Evolutionary conservation across 2,113 vertebrate genomes (phyloP).

Genomic region (Hipposideros armiger): DNA sequence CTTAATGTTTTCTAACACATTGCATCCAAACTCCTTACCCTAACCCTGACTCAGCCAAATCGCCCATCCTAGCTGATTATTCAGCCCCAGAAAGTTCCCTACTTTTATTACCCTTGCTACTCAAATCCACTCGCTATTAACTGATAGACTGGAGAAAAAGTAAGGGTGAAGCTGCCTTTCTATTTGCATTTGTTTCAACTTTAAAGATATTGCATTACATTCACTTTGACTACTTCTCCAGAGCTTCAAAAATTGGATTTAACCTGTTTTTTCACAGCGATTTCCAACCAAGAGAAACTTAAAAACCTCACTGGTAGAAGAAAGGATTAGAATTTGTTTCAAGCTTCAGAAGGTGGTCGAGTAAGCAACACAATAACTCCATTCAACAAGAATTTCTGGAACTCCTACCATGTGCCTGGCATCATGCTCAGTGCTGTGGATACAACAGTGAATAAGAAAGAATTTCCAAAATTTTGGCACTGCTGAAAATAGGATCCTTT

Average conservation of each 20-base stretch:
- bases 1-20: neutral
- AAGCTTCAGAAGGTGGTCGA: constrained; percentile 37
- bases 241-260: constrained; percentile 24
- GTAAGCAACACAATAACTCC: constrained; percentile 26
- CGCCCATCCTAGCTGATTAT: neutral
- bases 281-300: constrained; percentile 31
- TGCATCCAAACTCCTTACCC: neutral
- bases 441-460: constrained; percentile 16
- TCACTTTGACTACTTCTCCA: neutral
- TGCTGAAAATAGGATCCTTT: neutral
- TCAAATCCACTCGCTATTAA: neutral
- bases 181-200: neutral
- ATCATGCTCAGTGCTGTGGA: neutral
- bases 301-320: neutral
- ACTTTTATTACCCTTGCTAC: neutral
- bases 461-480: constrained; percentile 7
- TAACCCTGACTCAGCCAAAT: neutral
- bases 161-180: neutral
- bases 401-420: neutral
- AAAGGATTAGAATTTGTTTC: constrained; percentile 17
- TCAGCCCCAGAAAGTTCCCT: neutral
- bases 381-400: constrained; percentile 45
- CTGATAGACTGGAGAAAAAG: neutral
- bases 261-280: neutral
- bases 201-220: neutral